Evolutionary conservation across 2,113 vertebrate species (phyloP).

Genomic region (Lamprotornis superbus): DNA sequence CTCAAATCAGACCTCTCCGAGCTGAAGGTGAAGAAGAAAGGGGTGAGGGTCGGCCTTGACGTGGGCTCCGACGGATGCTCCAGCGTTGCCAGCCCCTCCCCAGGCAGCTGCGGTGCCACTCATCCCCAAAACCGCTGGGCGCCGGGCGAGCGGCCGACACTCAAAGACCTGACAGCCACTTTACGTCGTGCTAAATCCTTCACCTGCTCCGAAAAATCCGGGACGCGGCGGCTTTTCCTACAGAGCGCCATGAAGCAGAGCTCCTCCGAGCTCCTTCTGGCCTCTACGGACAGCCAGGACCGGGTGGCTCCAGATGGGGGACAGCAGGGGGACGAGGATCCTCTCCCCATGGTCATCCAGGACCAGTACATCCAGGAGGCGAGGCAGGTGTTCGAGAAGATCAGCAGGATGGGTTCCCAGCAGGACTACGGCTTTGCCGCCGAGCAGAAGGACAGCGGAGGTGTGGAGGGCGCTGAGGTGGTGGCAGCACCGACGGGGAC

Average conservation of each 20-base stretch:
- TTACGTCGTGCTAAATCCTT: conserved; percentile 93
- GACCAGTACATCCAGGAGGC: conserved; percentile 93
- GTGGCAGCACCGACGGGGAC: not conserved
- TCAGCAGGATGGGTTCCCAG: conserved; percentile 89
- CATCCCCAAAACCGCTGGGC: conserved; percentile 52
- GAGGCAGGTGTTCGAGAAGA: conserved; percentile 92
- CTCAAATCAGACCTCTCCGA: conserved; percentile 89
- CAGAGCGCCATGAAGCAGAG: conserved; percentile 81
- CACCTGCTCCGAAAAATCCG: conserved; percentile 87
- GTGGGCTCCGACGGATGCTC: not conserved
- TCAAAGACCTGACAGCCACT: conserved; percentile 95
- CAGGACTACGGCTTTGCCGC: conserved; percentile 54
- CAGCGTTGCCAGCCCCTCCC: not conserved
- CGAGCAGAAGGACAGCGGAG: conserved; percentile 74
- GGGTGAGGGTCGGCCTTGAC: not conserved
- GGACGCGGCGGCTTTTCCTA: conserved; percentile 50
- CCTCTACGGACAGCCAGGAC: conserved; percentile 62
- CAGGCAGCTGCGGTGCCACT: not conserved
- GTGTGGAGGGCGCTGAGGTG: conserved; percentile 27
- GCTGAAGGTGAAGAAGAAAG: conserved; percentile 84
- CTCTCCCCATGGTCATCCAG: conserved; percentile 79
- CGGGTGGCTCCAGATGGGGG: conserved; percentile 58
- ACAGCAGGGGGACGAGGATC: conserved; percentile 69
- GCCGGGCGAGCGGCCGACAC: conserved; percentile 77
- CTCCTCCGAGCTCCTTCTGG: conserved; percentile 87